Percentiles rank a stretch among this genome's conserved stretches.
Conservation (phyloP, 2,113 vertebrate genomes). For the Climacteris rufus region DNA sequence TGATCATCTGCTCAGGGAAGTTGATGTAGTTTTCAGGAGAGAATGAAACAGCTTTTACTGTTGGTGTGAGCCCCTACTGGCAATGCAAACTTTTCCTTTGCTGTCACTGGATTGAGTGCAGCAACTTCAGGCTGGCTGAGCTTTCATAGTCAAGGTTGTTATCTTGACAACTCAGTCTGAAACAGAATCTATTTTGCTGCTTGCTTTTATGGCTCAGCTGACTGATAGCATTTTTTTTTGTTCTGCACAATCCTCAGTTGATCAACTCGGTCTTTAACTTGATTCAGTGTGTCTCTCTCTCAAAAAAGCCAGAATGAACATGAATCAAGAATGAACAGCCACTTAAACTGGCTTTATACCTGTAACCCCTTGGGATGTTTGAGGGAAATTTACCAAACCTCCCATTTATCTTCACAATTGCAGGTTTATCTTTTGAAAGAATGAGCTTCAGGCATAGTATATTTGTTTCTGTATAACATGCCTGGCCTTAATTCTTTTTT, state of each 20-base stretch:
- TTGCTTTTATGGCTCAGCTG: slow-evolving; percentile 19
- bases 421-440: slow-evolving; percentile 44
- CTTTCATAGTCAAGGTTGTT: slow-evolving; percentile 1
- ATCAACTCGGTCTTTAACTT: slow-evolving; percentile 46
- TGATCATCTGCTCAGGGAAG: background rate
- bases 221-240: slow-evolving; percentile 11
- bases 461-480: slow-evolving; percentile 14
- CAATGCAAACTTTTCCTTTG: background rate
- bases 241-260: slow-evolving; percentile 8
- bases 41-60: background rate
- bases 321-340: slow-evolving; percentile 35
- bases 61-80: background rate
- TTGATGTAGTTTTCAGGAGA: background rate
- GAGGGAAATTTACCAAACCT: slow-evolving; percentile 19
- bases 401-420: slow-evolving; percentile 22
- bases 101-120: background rate
- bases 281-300: slow-evolving; percentile 34
- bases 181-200: slow-evolving; percentile 13
- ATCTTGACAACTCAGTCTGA: slow-evolving; percentile 37
- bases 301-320: background rate
- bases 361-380: background rate
- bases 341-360: slow-evolving; percentile 32
- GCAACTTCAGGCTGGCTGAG: background rate
- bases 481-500: slow-evolving; percentile 24
- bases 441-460: background rate